A percentile compares a stretch with the other conserved stretches of the same genome.
Conservation (phyloP, 2,888 invertebrate species). For the Drosophila limbata region DNA sequence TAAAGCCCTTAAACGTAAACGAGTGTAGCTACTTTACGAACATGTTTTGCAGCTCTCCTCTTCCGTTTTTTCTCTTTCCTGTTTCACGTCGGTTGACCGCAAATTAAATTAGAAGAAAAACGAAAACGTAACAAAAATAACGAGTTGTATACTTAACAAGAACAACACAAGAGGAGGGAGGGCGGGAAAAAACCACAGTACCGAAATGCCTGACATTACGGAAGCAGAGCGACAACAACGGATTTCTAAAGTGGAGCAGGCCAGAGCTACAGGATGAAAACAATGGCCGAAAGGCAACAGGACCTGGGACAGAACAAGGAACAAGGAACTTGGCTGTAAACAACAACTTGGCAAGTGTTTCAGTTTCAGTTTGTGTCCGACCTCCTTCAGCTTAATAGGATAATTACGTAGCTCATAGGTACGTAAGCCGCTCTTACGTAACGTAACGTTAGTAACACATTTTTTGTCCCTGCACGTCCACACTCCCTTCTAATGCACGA, state of each 20-base stretch:
- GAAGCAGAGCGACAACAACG: constrained; percentile 41
- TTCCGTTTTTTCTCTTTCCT: constrained; percentile 39
- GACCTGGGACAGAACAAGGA: background rate
- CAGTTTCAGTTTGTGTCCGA: constrained; percentile 44
- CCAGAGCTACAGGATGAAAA: constrained; percentile 45
- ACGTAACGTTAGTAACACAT: constrained; percentile 11
- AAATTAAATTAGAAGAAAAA: constrained; percentile 78
- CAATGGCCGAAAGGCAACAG: constrained; percentile 40
- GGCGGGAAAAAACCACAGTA: constrained; percentile 27
- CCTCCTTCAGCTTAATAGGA: constrained; percentile 56
- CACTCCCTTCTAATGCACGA: constrained; percentile 51
- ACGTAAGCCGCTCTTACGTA: constrained; percentile 55
- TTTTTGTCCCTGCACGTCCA: background rate
- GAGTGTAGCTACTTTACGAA: constrained; percentile 60
- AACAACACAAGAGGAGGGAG: constrained; percentile 23
- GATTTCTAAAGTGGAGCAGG: constrained; percentile 58
- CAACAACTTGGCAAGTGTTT: constrained; percentile 64
- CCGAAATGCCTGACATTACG: constrained; percentile 53
- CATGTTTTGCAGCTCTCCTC: background rate
- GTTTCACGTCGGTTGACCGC: constrained; percentile 76
- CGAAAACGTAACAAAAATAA: constrained; percentile 63
- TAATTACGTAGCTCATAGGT: constrained; percentile 67
- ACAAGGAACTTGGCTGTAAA: constrained; percentile 37
- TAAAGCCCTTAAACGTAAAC: constrained; percentile 31
- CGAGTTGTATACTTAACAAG: constrained; percentile 59